Conservation (phyloP, 2,113 vertebrate species). For the Hyla sarda region DNA sequence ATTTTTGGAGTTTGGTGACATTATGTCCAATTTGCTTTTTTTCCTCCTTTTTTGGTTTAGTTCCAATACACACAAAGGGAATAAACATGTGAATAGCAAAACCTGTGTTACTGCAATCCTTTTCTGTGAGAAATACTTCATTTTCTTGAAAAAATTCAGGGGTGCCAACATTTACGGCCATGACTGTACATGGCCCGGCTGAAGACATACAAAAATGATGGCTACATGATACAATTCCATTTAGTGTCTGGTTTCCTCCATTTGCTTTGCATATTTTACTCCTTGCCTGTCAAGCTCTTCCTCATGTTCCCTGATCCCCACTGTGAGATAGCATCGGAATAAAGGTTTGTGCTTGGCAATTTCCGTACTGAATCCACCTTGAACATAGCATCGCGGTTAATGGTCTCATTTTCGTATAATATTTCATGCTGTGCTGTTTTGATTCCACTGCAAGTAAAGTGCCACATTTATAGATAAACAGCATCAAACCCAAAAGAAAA, state of each 20-base stretch:
- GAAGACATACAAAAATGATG: neutral
- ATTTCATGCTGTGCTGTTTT: slow-evolving; percentile 59
- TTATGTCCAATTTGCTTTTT: too few species aligned
- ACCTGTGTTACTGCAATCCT: too few species aligned
- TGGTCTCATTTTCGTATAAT: slow-evolving; percentile 53
- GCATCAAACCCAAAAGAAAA: slow-evolving; percentile 25
- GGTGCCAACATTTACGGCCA: too few species aligned
- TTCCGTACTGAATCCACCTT: slow-evolving; percentile 44
- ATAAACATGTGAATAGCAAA: too few species aligned
- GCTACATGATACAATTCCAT: neutral
- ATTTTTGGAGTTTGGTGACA: too few species aligned
- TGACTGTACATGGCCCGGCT: neutral
- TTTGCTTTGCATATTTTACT: slow-evolving; percentile 28
- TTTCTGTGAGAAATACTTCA: too few species aligned
- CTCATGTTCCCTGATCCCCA: neutral
- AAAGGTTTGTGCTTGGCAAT: slow-evolving; percentile 28
- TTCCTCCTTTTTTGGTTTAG: too few species aligned
- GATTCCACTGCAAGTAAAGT: slow-evolving; percentile 27
- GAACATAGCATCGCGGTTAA: slow-evolving; percentile 34
- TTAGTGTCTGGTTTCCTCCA: neutral
- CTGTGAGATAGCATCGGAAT: slow-evolving; percentile 34
- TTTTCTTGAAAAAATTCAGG: too few species aligned
- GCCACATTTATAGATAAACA: slow-evolving; percentile 48
- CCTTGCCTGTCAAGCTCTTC: neutral
- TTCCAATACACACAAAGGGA: too few species aligned